Conservation (phyloP, 2,797 vertebrate species). For the Protosalanx chinensis region DNA sequence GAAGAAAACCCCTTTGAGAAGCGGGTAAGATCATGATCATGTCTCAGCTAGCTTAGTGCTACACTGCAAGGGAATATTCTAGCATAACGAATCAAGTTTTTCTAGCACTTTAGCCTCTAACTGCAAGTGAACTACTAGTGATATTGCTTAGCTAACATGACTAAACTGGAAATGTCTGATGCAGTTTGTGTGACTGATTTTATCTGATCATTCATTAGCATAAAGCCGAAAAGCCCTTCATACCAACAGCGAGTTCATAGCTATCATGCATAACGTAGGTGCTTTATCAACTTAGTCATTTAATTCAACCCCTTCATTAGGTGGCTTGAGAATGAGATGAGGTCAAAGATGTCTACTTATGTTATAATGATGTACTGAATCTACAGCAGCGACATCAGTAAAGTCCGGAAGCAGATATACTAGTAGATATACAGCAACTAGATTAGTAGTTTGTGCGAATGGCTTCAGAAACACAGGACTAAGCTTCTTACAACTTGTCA, state of each 20-base stretch:
- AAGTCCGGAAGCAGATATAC: constrained; percentile 20
- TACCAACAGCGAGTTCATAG: too few relatives aligned
- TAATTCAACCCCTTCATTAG: not conserved
- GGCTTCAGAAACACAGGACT: too few relatives aligned
- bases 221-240: too few relatives aligned
- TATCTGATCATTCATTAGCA: too few relatives aligned
- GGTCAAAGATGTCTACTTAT: not conserved
- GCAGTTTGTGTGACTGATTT: too few relatives aligned
- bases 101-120: not conserved
- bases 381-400: not conserved
- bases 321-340: not conserved
- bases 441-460: too few relatives aligned
- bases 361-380: not conserved
- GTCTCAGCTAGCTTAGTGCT: not conserved
- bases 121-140: not conserved
- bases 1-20: constrained; percentile 71
- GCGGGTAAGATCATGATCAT: constrained; percentile 52
- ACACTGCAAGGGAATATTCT: not conserved
- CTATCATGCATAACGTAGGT: not conserved
- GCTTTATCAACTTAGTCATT: not conserved
- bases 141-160: constrained; percentile 11
- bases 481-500: too few relatives aligned
- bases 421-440: too few relatives aligned
- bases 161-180: not conserved
- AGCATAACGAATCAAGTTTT: not conserved